phyloP scores from a whole-genome alignment of 2,113 vertebrate species.

The Ondatra zibethicus region DNA sequence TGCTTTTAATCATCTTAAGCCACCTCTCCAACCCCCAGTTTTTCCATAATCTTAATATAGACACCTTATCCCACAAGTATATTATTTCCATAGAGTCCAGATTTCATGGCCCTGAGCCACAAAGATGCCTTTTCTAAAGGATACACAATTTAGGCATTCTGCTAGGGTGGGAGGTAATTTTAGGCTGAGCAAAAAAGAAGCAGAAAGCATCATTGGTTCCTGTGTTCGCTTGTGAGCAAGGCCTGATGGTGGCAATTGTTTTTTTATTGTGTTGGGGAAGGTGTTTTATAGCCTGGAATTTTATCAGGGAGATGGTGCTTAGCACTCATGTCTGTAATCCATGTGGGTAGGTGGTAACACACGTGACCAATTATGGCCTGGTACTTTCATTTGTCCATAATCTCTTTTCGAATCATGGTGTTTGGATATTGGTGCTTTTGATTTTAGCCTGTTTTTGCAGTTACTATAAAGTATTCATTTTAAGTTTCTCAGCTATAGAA shows the following conservation, averaged over 20 bases:
- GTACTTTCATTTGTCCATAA: not conserved
- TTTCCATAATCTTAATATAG: not conserved
- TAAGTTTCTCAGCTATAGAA: not conserved
- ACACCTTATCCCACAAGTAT: not conserved
- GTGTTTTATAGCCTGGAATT: not conserved
- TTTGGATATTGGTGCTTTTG: not conserved
- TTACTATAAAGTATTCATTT: slow-evolving; percentile 19
- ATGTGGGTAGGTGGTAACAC: not conserved
- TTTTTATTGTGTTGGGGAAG: slow-evolving; percentile 22
- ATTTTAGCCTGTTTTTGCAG: not conserved
- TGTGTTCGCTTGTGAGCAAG: not conserved
- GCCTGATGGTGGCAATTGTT: not conserved
- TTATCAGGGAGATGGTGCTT: not conserved
- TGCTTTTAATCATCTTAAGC: not conserved
- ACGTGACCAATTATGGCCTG: not conserved
- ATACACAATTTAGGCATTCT: not conserved
- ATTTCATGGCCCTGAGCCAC: slow-evolving; percentile 19
- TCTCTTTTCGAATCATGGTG: not conserved
- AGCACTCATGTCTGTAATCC: not conserved
- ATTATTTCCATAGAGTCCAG: not conserved
- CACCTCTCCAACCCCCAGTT: not conserved
- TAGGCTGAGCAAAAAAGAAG: not conserved
- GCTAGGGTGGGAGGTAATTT: slow-evolving; percentile 26
- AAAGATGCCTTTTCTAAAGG: not conserved
- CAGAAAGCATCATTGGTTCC: not conserved